Evolutionary conservation across 2,113 vertebrate genomes (phyloP).

Genomic region (Plotosus lineatus): DNA sequence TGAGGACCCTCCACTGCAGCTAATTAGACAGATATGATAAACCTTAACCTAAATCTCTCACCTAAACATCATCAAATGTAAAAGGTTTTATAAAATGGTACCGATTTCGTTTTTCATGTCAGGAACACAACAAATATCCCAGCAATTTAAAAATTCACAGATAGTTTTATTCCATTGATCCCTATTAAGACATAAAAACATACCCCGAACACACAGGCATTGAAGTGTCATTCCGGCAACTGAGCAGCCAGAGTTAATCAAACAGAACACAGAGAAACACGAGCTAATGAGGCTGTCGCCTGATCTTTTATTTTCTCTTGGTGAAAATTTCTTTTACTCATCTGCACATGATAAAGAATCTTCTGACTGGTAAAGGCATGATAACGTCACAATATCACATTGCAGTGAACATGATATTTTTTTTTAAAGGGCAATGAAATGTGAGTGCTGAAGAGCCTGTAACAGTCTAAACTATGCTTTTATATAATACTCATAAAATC

Average conservation of each 20-base stretch:
- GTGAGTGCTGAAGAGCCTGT: background rate
- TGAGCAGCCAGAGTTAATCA: conserved; percentile 50
- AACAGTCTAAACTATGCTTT: background rate
- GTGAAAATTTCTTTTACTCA: conserved; percentile 39
- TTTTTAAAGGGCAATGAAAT: background rate
- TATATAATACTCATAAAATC: background rate
- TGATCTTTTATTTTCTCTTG: conserved; percentile 33
- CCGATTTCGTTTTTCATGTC: background rate
- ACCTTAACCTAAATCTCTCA: background rate
- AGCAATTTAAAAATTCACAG: background rate
- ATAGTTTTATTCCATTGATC: background rate
- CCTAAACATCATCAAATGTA: background rate
- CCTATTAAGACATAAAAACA: background rate
- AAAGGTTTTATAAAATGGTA: background rate
- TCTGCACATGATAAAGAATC: conserved; percentile 21
- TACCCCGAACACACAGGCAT: background rate
- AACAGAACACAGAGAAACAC: conserved; percentile 34
- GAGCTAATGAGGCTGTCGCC: conserved; percentile 47
- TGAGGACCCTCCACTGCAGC: background rate
- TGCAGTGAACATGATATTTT: too few relatives aligned
- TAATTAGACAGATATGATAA: background rate
- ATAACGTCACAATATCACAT: background rate
- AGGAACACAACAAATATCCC: background rate
- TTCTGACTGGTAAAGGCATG: background rate
- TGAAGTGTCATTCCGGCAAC: conserved; percentile 30